Evolutionary conservation across 1,140 invertebrate species (phyloP).

Genomic region (Ptiloglossa arizonensis): DNA sequence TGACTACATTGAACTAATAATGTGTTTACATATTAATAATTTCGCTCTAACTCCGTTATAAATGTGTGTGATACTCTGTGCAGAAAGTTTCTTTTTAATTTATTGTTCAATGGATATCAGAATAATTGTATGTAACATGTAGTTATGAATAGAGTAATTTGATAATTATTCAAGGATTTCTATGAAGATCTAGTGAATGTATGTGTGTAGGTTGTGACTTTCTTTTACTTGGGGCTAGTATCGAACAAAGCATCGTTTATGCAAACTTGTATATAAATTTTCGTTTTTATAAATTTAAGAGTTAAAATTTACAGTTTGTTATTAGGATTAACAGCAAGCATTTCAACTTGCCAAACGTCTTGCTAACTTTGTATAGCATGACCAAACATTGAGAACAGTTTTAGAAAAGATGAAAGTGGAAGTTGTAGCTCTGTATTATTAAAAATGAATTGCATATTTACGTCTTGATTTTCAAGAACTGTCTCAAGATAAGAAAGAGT

Average conservation of each 20-base stretch:
- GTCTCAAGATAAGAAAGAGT: constrained; percentile 43
- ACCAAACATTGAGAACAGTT: constrained; percentile 19
- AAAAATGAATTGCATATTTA: constrained; percentile 52
- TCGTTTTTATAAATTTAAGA: constrained; percentile 58
- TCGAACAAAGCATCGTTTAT: constrained; percentile 67
- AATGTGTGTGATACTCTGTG: constrained; percentile 36
- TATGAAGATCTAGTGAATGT: constrained; percentile 66
- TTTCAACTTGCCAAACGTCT: constrained; percentile 48
- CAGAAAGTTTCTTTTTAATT: constrained; percentile 57
- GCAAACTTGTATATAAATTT: constrained; percentile 70
- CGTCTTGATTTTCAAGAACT: constrained; percentile 44
- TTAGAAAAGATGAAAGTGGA: constrained; percentile 19
- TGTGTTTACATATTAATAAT: constrained; percentile 31
- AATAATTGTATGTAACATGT: constrained; percentile 67
- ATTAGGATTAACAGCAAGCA: constrained; percentile 57
- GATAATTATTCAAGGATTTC: constrained; percentile 64
- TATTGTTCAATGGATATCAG: constrained; percentile 61
- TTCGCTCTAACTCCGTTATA: constrained; percentile 47
- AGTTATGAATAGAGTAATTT: constrained; percentile 64
- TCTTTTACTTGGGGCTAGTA: constrained; percentile 73
- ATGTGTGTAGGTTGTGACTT: constrained; percentile 79
- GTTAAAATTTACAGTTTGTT: constrained; percentile 48
- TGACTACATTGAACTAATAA: constrained; percentile 29
- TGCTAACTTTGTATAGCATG: constrained; percentile 30
- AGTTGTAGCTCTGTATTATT: constrained; percentile 42